These are phyloP conservation scores for Ostrea edulis DNA, from an alignment of 1,140 invertebrate species.

Conservation along the genomic window DNA sequence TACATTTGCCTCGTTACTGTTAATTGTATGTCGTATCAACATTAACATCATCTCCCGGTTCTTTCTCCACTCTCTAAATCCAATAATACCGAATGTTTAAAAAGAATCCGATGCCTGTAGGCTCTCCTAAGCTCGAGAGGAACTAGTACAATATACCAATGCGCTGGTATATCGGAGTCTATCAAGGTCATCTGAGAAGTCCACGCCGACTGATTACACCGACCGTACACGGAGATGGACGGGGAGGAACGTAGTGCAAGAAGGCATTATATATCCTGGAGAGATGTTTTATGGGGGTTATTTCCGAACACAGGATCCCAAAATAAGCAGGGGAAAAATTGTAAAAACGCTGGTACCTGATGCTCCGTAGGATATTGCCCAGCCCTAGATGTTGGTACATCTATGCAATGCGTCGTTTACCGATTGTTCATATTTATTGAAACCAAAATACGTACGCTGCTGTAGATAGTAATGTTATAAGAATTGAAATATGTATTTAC, in stretches of 20 bases:
- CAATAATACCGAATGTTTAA: neutral
- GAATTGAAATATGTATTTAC: too few relatives aligned
- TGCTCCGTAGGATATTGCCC: too few relatives aligned
- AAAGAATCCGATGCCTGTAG: neutral
- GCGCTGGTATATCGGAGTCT: neutral
- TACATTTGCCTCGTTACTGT: neutral
- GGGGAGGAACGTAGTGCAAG: neutral
- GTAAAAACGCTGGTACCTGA: too few relatives aligned
- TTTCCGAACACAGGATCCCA: neutral
- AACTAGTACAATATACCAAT: neutral
- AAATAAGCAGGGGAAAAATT: neutral
- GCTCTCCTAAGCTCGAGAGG: neutral
- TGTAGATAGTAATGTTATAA: too few relatives aligned
- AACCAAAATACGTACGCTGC: too few relatives aligned
- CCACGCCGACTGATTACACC: neutral
- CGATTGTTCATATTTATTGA: too few relatives aligned
- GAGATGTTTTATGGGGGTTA: neutral
- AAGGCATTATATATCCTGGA: neutral
- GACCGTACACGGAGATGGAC: neutral
- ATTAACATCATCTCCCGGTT: neutral
- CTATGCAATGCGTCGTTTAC: too few relatives aligned
- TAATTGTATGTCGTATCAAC: neutral
- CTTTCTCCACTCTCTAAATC: conserved; percentile 6
- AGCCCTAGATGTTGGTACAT: too few relatives aligned
- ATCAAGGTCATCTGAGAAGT: neutral